Evolutionary conservation across 1,140 invertebrate species (phyloP), one percentile per base, ranked within the genome.

Genomic region (Heliconius hewitsoni): DNA sequence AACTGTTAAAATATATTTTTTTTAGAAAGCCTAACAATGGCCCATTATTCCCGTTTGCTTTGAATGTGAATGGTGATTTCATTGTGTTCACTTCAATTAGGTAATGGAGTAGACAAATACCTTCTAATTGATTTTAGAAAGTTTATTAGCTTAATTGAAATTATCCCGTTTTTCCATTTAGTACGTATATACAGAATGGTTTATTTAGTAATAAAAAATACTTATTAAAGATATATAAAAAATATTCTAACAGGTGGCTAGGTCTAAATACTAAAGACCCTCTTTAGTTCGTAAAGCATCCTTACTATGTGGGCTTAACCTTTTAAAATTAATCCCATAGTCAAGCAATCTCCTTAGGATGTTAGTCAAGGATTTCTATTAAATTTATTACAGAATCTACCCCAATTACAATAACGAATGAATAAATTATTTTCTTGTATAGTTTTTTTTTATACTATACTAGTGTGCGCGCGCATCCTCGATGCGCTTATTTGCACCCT

Each of bases 81-180:
- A 66, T 66, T 66, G 60, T 66, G 60, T 66, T 66, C 60, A 16
- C 60, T 66, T 66, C 27, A 66, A 18, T 66, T 66, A 30, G 60
- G 60, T 66, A 66, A 66, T 66, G 60, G 60, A 30, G 60, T 66
- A 66, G 60, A 66, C 27, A 66, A 66, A 66, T 66, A 66, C 2
- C 70, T 50, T 71, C 76, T 77, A 72, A 77, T 77, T 52, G 60
- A 77, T 72, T 66, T 66, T 66, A 66, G 60, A 66, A 66, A 66
- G 60, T 66, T 30, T 27, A 66, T 66, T 66, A 30, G 60, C 60
- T 30, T 66, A 66, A 66, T 66, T 66, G 60, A 66, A 30, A 30
- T 66, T 30, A 66, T 66, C 4, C 60, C 60, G 11, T 27, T 30
- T 66, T 27, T 4, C 3, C 16, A 66, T 66, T 46, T 16, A 46